These are phyloP conservation scores for Plotosus lineatus DNA, from an alignment of 2,113 vertebrate genomes.

Conservation along the genomic window DNA sequence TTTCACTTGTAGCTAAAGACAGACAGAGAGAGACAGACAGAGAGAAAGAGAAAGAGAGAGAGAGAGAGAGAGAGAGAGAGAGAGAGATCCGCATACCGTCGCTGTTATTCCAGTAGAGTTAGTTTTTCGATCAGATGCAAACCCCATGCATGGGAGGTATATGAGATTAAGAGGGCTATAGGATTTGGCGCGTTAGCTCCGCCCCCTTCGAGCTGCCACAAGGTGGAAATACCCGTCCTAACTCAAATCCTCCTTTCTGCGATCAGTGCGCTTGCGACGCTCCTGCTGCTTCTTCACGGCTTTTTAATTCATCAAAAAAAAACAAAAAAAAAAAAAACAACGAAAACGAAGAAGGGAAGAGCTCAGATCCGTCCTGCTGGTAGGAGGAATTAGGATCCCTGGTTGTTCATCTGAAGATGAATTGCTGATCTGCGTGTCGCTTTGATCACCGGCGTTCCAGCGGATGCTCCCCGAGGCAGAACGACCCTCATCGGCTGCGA, in stretches of 20 bases:
- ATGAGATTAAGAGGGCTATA: too few species aligned
- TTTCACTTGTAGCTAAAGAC: not conserved
- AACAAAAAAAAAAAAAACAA: not conserved
- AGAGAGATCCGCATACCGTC: not conserved
- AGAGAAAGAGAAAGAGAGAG: too few species aligned
- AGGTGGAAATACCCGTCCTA: slow-evolving; percentile 65
- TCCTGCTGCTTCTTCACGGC: not conserved
- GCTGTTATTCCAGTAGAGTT: not conserved
- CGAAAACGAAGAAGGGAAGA: not conserved
- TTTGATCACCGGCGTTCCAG: slow-evolving; percentile 50
- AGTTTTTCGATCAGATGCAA: not conserved
- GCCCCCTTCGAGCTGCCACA: slow-evolving; percentile 64
- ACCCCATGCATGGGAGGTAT: not conserved
- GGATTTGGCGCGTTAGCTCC: slow-evolving; percentile 65
- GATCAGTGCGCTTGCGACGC: slow-evolving; percentile 15
- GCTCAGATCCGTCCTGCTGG: not conserved
- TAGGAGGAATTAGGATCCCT: not conserved
- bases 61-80: too few species aligned
- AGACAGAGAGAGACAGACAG: too few species aligned
- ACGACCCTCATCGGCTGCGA: slow-evolving; percentile 52
- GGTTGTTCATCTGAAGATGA: not conserved
- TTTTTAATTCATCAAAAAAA: not conserved
- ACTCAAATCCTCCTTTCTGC: slow-evolving; percentile 63
- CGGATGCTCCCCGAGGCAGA: slow-evolving; percentile 33
- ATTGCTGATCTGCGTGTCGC: slow-evolving; percentile 20